Conservation (phyloP, 2,888 invertebrate genomes). For the Cataglyphis cursor region DNA sequence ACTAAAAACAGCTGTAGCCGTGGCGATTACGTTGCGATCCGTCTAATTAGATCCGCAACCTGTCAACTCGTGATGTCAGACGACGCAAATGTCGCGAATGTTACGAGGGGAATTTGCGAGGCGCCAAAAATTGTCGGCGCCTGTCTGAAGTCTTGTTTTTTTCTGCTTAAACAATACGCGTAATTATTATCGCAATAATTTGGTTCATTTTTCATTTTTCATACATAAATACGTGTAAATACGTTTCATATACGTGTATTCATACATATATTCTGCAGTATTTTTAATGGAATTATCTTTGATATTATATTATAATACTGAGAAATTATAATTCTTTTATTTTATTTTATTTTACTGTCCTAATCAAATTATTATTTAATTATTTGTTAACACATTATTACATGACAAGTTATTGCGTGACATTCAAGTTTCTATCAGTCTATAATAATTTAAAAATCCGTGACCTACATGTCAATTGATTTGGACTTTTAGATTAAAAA, state of each 20-base stretch:
- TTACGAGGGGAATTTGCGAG: slow-evolving; percentile 5
- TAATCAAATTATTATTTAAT: background rate
- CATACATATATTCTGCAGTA: background rate
- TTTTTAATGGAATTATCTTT: background rate
- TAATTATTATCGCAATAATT: background rate
- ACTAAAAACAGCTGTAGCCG: slow-evolving; percentile 11
- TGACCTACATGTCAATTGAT: background rate
- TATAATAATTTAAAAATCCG: background rate
- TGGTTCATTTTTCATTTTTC: background rate
- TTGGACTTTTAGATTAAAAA: background rate
- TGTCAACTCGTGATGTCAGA: slow-evolving; percentile 24
- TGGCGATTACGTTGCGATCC: background rate
- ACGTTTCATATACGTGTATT: no score
- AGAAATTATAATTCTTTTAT: background rate
- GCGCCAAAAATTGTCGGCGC: slow-evolving; percentile 13
- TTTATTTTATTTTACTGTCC: background rate
- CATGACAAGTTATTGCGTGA: background rate
- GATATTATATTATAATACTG: background rate
- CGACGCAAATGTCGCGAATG: background rate
- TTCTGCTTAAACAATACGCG: background rate
- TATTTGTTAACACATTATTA: background rate
- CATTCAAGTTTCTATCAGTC: background rate
- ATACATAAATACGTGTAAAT: background rate
- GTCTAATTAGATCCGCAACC: slow-evolving; percentile 7
- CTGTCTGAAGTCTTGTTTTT: background rate